Evolutionary conservation across 2,888 invertebrate genomes (phyloP).

Genomic region (Drosophila rubida): DNA sequence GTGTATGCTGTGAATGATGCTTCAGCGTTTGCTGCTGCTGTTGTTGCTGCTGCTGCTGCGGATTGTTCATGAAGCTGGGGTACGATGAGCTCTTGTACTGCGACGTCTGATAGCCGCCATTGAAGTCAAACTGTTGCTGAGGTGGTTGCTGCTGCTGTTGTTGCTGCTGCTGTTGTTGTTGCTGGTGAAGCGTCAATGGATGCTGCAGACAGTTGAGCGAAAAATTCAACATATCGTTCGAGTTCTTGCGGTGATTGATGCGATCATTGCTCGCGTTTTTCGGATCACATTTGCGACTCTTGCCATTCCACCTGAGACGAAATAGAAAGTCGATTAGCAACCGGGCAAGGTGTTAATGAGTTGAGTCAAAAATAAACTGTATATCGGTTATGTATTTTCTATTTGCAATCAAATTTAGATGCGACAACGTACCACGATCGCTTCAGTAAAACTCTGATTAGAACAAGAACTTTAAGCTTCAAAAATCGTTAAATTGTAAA

Average conservation of each 20-base stretch:
- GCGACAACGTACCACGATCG: no score
- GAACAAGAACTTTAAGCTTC: no score
- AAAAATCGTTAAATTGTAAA: no score
- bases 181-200: conserved; percentile 53
- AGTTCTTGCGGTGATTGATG: conserved; percentile 84
- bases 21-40: conserved; percentile 54
- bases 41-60: conserved; percentile 57
- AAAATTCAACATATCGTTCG: conserved; percentile 82
- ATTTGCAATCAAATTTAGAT: no score
- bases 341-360: background rate
- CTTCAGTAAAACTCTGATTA: no score
- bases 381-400: no score
- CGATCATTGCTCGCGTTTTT: conserved; percentile 83
- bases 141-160: conserved; percentile 37
- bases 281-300: conserved; percentile 82
- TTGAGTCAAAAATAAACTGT: background rate
- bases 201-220: conserved; percentile 74
- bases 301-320: conserved; percentile 82
- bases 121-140: conserved; percentile 61
- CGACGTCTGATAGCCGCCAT: conserved; percentile 70
- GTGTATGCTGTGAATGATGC: conserved; percentile 62
- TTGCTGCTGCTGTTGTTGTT: conserved; percentile 66
- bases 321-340: background rate
- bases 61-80: conserved; percentile 81
- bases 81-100: conserved; percentile 84